Conservation (phyloP, 2,113 vertebrate species). For the Laticauda colubrina region DNA sequence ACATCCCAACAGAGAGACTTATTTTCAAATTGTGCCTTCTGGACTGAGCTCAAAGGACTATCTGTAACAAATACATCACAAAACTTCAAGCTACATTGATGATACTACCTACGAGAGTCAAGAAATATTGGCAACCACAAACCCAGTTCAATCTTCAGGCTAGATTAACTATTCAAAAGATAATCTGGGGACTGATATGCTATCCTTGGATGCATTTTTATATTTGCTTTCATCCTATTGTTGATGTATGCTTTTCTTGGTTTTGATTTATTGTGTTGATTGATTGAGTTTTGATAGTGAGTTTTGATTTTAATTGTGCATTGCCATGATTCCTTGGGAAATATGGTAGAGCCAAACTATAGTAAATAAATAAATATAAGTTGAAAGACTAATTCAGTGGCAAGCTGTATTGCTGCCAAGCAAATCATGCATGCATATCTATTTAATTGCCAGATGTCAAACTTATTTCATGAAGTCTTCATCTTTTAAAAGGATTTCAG, state of each 20-base stretch:
- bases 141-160: not conserved
- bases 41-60: not conserved
- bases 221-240: not conserved
- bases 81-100: not conserved
- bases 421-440: not conserved
- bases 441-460: not conserved
- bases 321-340: not conserved
- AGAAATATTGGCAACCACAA: not conserved
- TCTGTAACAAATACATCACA: not conserved
- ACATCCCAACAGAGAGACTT: not conserved
- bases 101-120: not conserved
- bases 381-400: not conserved
- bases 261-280: not conserved
- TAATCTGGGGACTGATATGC: not conserved
- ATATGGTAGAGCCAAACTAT: not conserved
- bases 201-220: not conserved
- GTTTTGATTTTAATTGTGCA: not conserved
- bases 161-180: not conserved
- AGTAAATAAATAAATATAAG: not conserved
- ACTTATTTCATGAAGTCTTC: not conserved
- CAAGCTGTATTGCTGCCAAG: not conserved
- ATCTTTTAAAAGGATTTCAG: not conserved
- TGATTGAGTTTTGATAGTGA: not conserved
- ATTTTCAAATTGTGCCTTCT: not conserved
- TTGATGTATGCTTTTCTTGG: not conserved